A percentile compares a stretch with the other conserved stretches of the same genome.
Evolutionary conservation across 2,888 invertebrate species (phyloP).

Genomic region (Eupithecia dodoneata): DNA sequence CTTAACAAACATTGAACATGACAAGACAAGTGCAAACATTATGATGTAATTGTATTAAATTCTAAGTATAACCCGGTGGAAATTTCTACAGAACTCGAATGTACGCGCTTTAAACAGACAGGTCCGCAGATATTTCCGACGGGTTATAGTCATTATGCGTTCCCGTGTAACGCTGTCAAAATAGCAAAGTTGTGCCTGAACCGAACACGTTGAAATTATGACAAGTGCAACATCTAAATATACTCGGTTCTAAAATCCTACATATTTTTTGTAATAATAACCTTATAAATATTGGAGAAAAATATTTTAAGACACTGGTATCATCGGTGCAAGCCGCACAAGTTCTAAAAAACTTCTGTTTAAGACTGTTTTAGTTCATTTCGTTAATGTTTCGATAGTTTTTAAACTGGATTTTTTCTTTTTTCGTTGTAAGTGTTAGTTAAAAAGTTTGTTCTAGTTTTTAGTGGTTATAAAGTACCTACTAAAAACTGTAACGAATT

Average conservation of each 20-base stretch:
- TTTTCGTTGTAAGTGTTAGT: neutral
- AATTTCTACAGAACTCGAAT: no score
- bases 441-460: no score
- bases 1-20: neutral
- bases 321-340: neutral
- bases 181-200: neutral
- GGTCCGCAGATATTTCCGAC: no score
- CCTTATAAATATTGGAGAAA: no score
- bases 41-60: neutral
- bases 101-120: no score
- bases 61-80: neutral
- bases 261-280: neutral
- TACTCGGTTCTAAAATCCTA: neutral
- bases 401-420: neutral
- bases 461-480: no score
- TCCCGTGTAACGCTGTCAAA: neutral
- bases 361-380: neutral
- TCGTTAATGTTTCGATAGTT: neutral
- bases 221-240: neutral
- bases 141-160: neutral
- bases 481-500: no score
- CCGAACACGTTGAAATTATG: neutral
- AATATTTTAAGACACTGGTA: neutral
- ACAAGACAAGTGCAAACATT: neutral
- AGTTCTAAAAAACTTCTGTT: neutral